Percentiles rank a stretch among this genome's conserved stretches.
Evolutionary conservation across 2,888 invertebrate genomes (phyloP).

Genomic region (Latheticus oryzae): DNA sequence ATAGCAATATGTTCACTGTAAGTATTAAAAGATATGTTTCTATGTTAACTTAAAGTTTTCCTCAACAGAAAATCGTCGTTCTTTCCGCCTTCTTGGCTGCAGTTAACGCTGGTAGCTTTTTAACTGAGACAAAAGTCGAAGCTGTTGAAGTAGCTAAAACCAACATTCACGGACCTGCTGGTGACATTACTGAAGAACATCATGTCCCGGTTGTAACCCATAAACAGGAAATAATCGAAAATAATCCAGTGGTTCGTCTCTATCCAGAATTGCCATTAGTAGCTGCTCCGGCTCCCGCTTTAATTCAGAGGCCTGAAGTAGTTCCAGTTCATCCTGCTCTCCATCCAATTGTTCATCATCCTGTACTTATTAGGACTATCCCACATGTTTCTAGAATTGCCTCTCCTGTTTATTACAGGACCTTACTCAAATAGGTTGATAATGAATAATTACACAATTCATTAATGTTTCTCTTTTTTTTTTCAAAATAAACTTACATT

Average conservation of each 20-base stretch:
- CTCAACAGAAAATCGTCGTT: slow-evolving; percentile 14
- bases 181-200: slow-evolving; percentile 17
- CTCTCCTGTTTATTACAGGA: too few relatives aligned
- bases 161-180: slow-evolving; percentile 17
- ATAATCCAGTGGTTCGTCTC: not conserved
- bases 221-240: not conserved
- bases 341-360: not conserved
- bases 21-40: not conserved
- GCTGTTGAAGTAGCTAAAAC: slow-evolving; percentile 4
- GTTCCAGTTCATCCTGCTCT: not conserved
- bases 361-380: not conserved
- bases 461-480: too few relatives aligned
- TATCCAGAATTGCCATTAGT: not conserved
- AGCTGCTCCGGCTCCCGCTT: not conserved
- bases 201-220: slow-evolving; percentile 9
- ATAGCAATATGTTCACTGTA: slow-evolving; percentile 15
- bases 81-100: slow-evolving; percentile 22
- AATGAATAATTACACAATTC: too few relatives aligned
- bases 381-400: too few relatives aligned
- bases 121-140: slow-evolving; percentile 9
- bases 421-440: too few relatives aligned
- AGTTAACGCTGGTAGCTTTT: slow-evolving; percentile 13
- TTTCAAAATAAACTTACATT: too few relatives aligned
- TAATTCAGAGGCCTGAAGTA: slow-evolving; percentile 4
- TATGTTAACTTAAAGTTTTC: slow-evolving; percentile 3